Percentiles rank a stretch among this genome's conserved stretches.
Conservation (phyloP, 2,113 vertebrate species). For the Dasyurus viverrinus region DNA sequence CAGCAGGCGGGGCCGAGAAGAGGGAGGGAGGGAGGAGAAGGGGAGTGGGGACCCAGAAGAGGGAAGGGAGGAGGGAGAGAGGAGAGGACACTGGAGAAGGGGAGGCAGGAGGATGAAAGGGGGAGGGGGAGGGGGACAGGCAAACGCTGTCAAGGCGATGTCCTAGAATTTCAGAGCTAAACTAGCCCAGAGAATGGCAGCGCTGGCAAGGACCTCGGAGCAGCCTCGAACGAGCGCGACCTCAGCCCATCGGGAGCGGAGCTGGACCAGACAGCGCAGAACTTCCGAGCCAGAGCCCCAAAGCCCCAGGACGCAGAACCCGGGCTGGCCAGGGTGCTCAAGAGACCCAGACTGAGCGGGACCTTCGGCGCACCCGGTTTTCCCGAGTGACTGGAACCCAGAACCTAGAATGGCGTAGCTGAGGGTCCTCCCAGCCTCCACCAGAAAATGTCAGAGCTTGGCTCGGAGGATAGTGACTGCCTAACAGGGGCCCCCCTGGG, state of each 20-base stretch:
- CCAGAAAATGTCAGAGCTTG: no score
- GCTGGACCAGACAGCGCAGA: no score
- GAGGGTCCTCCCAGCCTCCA: background rate
- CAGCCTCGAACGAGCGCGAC: no score
- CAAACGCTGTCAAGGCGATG: background rate
- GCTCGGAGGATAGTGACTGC: no score
- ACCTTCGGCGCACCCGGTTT: no score
- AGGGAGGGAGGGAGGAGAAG: slow-evolving; percentile 56
- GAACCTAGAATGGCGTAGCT: no score
- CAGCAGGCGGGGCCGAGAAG: slow-evolving; percentile 68
- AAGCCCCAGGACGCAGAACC: background rate
- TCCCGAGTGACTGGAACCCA: background rate
- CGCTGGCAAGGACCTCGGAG: background rate
- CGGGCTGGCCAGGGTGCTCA: no score
- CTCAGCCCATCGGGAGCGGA: no score
- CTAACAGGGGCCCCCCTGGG: no score
- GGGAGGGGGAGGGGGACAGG: background rate
- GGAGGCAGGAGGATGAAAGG: slow-evolving; percentile 23
- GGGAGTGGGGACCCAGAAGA: background rate
- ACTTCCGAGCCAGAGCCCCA: no score
- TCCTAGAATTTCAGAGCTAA: background rate
- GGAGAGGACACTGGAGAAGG: background rate
- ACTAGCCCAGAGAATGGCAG: background rate
- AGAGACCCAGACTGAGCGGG: no score
- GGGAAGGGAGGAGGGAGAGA: background rate